Evolutionary conservation across 2,797 vertebrate genomes (phyloP).

Genomic region (Rhincodon typus): DNA sequence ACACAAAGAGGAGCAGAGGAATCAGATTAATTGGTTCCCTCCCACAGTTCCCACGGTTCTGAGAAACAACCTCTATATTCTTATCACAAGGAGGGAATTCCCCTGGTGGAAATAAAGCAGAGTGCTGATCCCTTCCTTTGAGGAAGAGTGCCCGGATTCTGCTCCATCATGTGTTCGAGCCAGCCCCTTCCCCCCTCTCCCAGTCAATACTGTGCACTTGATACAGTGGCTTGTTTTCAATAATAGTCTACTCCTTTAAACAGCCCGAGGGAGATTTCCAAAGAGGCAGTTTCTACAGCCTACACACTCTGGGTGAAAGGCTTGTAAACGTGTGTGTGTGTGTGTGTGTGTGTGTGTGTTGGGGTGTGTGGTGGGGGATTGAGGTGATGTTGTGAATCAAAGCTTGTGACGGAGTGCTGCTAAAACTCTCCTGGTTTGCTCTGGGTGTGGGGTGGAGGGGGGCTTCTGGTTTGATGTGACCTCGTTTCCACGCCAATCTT

Average conservation of each 20-base stretch:
- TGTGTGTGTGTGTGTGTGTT: no score
- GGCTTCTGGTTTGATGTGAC: background rate
- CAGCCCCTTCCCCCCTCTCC: no score
- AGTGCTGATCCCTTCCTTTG: background rate
- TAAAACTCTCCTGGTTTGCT: background rate
- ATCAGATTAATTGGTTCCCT: background rate
- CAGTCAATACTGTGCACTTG: background rate
- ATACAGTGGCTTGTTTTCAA: background rate
- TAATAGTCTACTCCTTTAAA: background rate
- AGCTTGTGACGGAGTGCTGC: no score
- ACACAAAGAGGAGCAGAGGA: background rate
- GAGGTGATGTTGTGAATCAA: background rate
- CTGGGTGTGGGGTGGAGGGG: background rate
- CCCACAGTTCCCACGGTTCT: background rate
- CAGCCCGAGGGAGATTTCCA: background rate
- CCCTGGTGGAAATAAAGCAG: background rate
- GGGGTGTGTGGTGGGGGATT: no score
- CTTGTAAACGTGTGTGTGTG: no score
- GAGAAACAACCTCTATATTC: background rate
- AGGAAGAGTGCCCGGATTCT: background rate
- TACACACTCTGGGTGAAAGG: background rate
- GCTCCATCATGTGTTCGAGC: no score
- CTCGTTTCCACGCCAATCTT: background rate
- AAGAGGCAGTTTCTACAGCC: background rate
- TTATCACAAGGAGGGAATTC: constrained; percentile 15